Conservation (phyloP, 2,888 invertebrate genomes). For the Chorisops tibialis region DNA sequence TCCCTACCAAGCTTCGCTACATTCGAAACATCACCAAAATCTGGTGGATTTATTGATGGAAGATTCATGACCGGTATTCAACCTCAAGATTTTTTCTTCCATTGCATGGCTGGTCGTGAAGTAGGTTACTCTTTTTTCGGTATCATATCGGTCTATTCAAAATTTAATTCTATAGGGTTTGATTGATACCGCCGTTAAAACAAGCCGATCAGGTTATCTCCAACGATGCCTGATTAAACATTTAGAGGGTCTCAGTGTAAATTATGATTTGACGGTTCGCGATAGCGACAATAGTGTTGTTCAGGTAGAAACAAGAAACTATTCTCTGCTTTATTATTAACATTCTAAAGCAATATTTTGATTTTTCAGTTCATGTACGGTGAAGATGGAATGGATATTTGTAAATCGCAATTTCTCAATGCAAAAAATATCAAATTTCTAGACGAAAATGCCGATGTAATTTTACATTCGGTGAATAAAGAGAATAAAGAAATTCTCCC, state of each 20-base stretch:
- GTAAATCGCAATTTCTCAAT: constrained; percentile 80
- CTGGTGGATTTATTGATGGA: constrained; percentile 95
- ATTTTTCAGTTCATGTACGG: constrained; percentile 76
- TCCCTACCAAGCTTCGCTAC: constrained; percentile 87
- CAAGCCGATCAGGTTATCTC: constrained; percentile 95
- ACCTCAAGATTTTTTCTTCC: constrained; percentile 98
- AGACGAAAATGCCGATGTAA: constrained; percentile 70
- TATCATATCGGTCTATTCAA: constrained; percentile 15
- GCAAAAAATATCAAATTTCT: constrained; percentile 75
- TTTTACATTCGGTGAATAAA: constrained; percentile 59
- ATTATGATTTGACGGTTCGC: constrained; percentile 92
- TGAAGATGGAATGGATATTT: constrained; percentile 89
- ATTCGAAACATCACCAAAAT: constrained; percentile 83
- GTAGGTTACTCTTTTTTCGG: constrained; percentile 54
- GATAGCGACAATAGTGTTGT: constrained; percentile 91
- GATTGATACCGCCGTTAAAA: constrained; percentile 99
- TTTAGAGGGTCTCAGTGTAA: constrained; percentile 89
- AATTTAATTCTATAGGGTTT: constrained; percentile 64
- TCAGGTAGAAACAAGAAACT: constrained; percentile 57
- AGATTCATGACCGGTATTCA: constrained; percentile 98
- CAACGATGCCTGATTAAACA: constrained; percentile 97
- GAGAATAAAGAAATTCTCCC: constrained; percentile 59
- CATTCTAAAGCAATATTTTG: neutral
- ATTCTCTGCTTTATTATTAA: neutral
- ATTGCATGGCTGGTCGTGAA: constrained; percentile 99